Evolutionary conservation across 2,797 vertebrate genomes (phyloP).

Genomic region (Myotis planiceps): DNA sequence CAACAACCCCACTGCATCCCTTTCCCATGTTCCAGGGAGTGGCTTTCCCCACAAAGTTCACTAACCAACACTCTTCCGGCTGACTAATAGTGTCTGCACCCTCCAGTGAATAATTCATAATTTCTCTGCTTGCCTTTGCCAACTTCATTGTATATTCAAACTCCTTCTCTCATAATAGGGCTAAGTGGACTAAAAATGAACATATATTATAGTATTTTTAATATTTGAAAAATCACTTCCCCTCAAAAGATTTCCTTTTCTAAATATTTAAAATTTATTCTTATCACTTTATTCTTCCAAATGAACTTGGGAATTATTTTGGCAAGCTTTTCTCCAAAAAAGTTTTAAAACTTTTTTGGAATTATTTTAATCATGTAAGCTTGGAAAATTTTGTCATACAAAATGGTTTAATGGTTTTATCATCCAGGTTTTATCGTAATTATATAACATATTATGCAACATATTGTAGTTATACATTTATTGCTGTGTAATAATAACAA

Average conservation of each 20-base stretch:
- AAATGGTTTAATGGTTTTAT: not conserved
- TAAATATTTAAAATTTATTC: not conserved
- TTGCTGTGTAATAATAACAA: not conserved
- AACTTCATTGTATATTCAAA: not conserved
- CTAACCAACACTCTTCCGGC: not conserved
- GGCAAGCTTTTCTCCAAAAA: not conserved
- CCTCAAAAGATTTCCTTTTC: not conserved
- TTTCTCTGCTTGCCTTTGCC: not conserved
- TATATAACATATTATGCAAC: not conserved
- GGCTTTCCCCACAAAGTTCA: not conserved
- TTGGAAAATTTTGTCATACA: not conserved
- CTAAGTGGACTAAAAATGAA: not conserved
- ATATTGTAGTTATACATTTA: not conserved
- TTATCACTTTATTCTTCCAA: not conserved
- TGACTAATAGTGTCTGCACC: not conserved
- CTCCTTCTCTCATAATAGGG: not conserved
- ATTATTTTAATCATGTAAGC: not conserved
- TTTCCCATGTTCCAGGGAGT: not conserved
- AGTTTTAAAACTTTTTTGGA: not conserved
- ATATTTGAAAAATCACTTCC: not conserved
- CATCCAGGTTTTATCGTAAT: not conserved
- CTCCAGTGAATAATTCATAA: not conserved
- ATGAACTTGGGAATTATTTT: slow-evolving; percentile 19
- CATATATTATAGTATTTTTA: not conserved
- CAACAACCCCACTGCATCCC: too few relatives aligned